These are phyloP conservation scores for Nephila pilipes DNA, from an alignment of 1,140 invertebrate genomes.

Conservation along the genomic window DNA sequence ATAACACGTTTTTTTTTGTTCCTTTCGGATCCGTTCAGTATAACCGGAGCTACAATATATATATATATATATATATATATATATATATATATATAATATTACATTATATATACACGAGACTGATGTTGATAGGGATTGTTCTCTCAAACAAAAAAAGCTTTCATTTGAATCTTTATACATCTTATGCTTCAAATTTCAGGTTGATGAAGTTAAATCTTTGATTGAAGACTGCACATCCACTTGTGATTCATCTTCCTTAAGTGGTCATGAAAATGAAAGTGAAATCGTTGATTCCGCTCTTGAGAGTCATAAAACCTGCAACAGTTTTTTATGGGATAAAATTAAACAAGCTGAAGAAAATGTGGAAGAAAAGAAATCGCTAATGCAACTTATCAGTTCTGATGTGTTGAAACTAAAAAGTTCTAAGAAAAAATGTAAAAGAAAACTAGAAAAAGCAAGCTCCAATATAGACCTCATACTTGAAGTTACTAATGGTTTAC, in stretches of 20 bases:
- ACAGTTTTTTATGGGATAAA: slow-evolving; percentile 70
- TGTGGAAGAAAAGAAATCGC: slow-evolving; percentile 57
- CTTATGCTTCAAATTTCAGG: slow-evolving; percentile 29
- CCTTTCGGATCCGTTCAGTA: too few species aligned
- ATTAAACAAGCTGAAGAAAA: slow-evolving; percentile 71
- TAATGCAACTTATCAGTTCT: slow-evolving; percentile 61
- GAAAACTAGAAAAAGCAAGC: slow-evolving; percentile 35
- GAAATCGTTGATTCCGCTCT: slow-evolving; percentile 71
- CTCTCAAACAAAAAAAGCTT: background rate
- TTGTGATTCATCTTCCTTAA: slow-evolving; percentile 63
- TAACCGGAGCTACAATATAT: too few species aligned
- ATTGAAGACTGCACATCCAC: slow-evolving; percentile 66
- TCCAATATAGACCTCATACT: slow-evolving; percentile 68
- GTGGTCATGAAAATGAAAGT: slow-evolving; percentile 71
- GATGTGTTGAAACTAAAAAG: slow-evolving; percentile 62
- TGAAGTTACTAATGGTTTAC: slow-evolving; percentile 70
- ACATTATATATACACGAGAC: too few species aligned
- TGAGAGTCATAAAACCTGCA: slow-evolving; percentile 73
- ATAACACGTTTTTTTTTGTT: too few species aligned
- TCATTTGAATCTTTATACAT: background rate
- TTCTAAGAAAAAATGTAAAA: slow-evolving; percentile 58
- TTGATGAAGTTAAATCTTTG: slow-evolving; percentile 71
- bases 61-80: too few species aligned
- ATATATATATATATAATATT: too few species aligned
- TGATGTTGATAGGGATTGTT: too few species aligned